Conservation (phyloP, 2,797 vertebrate genomes). For the Buphagus erythrorhynchus region DNA sequence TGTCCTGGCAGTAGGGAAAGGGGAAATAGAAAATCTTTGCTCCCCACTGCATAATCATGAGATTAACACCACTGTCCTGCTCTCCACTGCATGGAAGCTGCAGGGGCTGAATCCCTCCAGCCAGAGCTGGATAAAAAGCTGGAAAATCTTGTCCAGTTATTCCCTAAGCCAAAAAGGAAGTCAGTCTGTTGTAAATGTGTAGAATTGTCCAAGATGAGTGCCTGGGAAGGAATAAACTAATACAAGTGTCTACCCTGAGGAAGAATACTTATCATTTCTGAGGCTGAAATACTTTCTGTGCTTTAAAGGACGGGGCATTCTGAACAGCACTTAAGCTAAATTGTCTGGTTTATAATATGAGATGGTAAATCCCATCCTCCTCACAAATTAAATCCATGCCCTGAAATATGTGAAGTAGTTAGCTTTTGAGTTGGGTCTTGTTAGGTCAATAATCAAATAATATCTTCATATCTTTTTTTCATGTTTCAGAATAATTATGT, state of each 20-base stretch:
- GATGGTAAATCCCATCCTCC: background rate
- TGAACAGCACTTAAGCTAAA: background rate
- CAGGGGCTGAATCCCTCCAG: background rate
- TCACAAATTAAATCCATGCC: slow-evolving; percentile 29
- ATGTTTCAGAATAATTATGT: slow-evolving; percentile 63
- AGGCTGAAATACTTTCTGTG: background rate
- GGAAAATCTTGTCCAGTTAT: background rate
- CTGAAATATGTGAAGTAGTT: slow-evolving; percentile 29
- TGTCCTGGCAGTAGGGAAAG: background rate
- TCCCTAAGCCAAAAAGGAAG: background rate
- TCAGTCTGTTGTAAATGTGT: background rate
- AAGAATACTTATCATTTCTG: background rate
- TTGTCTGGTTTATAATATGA: background rate
- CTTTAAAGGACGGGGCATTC: background rate
- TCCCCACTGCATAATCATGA: background rate
- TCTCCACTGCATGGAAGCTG: background rate
- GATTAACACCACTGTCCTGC: background rate
- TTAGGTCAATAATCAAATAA: slow-evolving; percentile 60
- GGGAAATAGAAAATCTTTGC: background rate
- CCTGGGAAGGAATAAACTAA: background rate
- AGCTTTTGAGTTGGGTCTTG: slow-evolving; percentile 28
- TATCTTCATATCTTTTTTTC: background rate
- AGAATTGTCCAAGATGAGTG: background rate
- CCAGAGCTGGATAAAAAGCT: background rate
- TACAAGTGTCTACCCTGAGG: background rate